A percentile compares a stretch with the other conserved stretches of the same genome.
phyloP scores from a whole-genome alignment of 1,140 invertebrate genomes.

The Hestina assimilis region DNA sequence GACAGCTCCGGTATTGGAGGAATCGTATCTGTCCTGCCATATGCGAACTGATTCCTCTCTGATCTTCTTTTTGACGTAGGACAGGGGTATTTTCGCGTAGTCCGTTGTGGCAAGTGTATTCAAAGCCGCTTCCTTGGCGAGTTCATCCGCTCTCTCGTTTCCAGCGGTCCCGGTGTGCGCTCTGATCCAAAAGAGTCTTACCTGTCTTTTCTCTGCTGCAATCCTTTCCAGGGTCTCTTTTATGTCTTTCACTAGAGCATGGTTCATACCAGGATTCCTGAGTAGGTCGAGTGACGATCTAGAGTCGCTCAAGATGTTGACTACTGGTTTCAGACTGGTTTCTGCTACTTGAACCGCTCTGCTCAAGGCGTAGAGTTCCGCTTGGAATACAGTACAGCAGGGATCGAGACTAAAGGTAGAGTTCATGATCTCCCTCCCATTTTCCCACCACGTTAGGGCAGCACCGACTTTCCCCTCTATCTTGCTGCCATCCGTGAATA shows the following conservation, averaged over 20 bases:
- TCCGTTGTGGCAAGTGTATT: conserved; percentile 1
- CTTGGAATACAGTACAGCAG: conserved; percentile 18
- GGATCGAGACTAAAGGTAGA: neutral
- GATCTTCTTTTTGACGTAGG: conserved; percentile 25
- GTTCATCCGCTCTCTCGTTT: conserved; percentile 35
- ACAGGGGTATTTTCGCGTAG: conserved; percentile 28
- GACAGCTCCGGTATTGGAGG: conserved; percentile 1
- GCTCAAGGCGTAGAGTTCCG: conserved; percentile 17
- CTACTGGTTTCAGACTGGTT: neutral
- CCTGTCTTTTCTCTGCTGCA: neutral
- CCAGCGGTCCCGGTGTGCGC: conserved; percentile 29
- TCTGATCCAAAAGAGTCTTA: conserved; percentile 20
- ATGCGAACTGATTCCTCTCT: conserved; percentile 19
- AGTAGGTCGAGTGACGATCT: conserved; percentile 26
- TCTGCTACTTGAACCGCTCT: conserved; percentile 3
- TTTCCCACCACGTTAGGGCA: neutral
- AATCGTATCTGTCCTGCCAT: conserved; percentile 28
- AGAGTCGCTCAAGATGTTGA: conserved; percentile 25
- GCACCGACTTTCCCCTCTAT: conserved; percentile 20
- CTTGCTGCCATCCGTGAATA: conserved; percentile 34
- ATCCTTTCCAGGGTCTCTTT: neutral
- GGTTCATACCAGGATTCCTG: neutral
- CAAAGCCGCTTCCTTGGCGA: conserved; percentile 30
- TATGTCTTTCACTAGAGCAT: conserved; percentile 12
- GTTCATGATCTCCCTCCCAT: neutral